Evolutionary conservation across 2,797 vertebrate species (phyloP), one percentile per base, ranked within the genome.

Genomic region (Muraenolepis orangiensis): DNA sequence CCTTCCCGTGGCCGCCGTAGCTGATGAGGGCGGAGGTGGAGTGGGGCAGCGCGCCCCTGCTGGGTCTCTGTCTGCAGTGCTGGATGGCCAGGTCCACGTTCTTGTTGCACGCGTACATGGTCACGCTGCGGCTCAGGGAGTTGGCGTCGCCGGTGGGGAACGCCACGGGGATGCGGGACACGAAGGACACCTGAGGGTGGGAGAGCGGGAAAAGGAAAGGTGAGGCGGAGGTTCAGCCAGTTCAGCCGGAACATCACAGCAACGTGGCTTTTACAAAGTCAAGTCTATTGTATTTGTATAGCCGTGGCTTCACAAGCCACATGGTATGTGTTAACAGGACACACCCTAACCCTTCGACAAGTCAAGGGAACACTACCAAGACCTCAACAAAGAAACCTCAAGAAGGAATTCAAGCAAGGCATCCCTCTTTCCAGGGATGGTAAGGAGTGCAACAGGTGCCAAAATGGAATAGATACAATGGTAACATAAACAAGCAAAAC

Each of bases 41-140:
- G 81, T 92, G 95, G 7, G 95, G 92, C 81, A 97, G 85, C 75
- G 42, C 91, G 71, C 93, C 95, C 81, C 92, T 90, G 3, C 92
- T 76, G 2, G 96, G 95, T 57, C 96, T 95, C 86, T 97, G 97
- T 74, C 95, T 96, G 76, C 95, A 96, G 82, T 99, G 98, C 29
- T 98, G 96, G 88, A 99, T 95, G 76, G 97, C 97, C 78, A 99
- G 91, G 77, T 98, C 97, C 81, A 98, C 96, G 12, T 99, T 99
- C 91, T 95, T 98, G 82, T 97, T 98, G 92, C 97, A 98, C 84
- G 97, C 97, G 75, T 99, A 99, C 97, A 99, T 97, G 34, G 98
- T 96, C 89, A 99, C 94, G 82, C 97, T 98, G 90, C 96, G 95
- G 92, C 96, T 97, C 80, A 99, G 94, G 42, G 98, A 99, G 87